Evolutionary conservation across 2,113 vertebrate genomes (phyloP).

Genomic region (Trogon melanurus): DNA sequence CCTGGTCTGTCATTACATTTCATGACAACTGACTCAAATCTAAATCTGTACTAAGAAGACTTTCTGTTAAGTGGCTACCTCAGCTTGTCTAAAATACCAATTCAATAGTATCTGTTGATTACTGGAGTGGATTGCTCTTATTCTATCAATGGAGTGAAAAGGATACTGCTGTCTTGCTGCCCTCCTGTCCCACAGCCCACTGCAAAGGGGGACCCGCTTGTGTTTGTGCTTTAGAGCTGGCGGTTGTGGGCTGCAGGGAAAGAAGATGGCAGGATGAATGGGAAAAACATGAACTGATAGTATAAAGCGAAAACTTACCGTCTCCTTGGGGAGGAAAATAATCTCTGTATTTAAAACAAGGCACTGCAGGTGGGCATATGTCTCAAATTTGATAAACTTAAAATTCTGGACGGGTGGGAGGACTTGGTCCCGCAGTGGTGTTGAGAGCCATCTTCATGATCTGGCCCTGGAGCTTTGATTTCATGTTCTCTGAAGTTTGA

Average conservation of each 20-base stretch:
- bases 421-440: neutral
- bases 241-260: neutral
- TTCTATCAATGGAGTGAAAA: neutral
- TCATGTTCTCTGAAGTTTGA: neutral
- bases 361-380: neutral
- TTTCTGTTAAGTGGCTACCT: neutral
- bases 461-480: neutral
- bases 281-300: neutral
- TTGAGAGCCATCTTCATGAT: neutral
- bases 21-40: neutral
- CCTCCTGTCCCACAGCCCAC: neutral
- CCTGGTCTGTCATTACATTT: neutral
- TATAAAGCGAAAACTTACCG: neutral
- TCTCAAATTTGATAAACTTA: neutral
- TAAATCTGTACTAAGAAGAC: neutral
- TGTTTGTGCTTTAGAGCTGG: neutral
- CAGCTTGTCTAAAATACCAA: neutral
- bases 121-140: neutral
- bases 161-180: neutral
- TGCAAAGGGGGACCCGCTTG: neutral
- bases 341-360: neutral
- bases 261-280: neutral
- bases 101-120: neutral
- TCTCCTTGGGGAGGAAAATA: neutral
- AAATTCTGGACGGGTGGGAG: neutral